These are phyloP conservation scores for Etheostoma spectabile DNA, from an alignment of 2,113 vertebrate species.

Conservation along the genomic window DNA sequence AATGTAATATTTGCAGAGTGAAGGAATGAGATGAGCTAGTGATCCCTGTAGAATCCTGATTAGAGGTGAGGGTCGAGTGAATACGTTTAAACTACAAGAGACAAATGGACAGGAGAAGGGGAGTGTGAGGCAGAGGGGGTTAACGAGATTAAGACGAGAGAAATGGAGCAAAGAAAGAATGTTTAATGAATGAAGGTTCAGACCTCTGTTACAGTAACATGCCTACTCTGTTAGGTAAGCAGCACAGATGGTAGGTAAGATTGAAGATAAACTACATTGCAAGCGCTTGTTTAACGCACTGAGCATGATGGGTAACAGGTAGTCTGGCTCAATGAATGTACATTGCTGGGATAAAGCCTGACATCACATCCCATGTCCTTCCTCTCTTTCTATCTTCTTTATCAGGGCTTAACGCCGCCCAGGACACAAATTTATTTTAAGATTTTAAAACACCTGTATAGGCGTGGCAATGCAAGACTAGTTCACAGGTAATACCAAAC, in stretches of 20 bases:
- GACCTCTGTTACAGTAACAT: constrained; percentile 43
- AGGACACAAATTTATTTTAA: too few species aligned
- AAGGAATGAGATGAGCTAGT: constrained; percentile 63
- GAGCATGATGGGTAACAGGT: constrained; percentile 17
- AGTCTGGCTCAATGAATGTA: too few species aligned
- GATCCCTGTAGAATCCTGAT: constrained; percentile 75
- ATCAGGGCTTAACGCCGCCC: too few species aligned
- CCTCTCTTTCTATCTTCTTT: too few species aligned
- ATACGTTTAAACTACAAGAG: constrained; percentile 53
- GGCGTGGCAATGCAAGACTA: too few species aligned
- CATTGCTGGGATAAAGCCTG: too few species aligned
- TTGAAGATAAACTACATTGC: constrained; percentile 17
- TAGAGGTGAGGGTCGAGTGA: constrained; percentile 62
- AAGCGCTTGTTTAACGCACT: constrained; percentile 36
- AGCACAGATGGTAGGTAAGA: constrained; percentile 23
- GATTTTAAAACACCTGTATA: too few species aligned
- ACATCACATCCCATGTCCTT: too few species aligned
- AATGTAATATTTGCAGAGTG: constrained; percentile 74
- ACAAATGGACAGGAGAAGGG: constrained; percentile 27
- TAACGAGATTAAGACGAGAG: constrained; percentile 61
- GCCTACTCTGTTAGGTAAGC: constrained; percentile 19
- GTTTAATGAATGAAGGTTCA: constrained; percentile 62
- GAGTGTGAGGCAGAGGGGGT: constrained; percentile 35
- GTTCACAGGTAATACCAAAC: not conserved
- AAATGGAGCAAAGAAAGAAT: constrained; percentile 61